phyloP scores from a whole-genome alignment of 2,888 invertebrate genomes.

The Lasioglossum zephyrum region DNA sequence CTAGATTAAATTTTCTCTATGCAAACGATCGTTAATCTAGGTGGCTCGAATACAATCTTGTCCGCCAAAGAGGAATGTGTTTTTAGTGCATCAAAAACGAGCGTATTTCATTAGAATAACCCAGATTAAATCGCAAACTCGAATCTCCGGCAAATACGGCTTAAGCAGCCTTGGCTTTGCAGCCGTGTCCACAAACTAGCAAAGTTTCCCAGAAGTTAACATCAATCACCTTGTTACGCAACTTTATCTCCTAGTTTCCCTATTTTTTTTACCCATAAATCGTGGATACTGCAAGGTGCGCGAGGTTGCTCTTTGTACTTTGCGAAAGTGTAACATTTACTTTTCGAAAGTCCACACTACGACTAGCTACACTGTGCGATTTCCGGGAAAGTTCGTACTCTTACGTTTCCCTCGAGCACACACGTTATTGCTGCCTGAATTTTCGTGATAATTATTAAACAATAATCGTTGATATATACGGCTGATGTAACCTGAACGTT shows the following conservation, averaged over 20 bases:
- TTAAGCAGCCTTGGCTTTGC: not conserved
- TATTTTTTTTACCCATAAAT: not conserved
- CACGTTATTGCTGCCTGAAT: not conserved
- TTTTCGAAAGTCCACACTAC: not conserved
- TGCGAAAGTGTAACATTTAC: not conserved
- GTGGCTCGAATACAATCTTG: not conserved
- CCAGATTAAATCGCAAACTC: not conserved
- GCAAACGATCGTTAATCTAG: not conserved
- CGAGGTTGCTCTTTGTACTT: not conserved
- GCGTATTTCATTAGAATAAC: not conserved
- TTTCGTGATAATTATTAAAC: not conserved
- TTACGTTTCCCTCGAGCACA: not conserved
- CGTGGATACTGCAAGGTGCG: not conserved
- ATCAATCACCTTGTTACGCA: not conserved
- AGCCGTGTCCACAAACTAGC: conserved; percentile 5
- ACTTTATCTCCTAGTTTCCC: not conserved
- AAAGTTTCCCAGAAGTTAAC: conserved; percentile 4
- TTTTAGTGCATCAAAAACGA: not conserved
- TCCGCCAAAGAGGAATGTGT: not conserved
- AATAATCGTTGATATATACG: too few species aligned
- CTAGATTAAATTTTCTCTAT: too few species aligned
- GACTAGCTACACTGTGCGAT: not conserved
- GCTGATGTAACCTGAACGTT: too few species aligned
- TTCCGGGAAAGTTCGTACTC: not conserved
- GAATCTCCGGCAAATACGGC: not conserved